phyloP scores from a whole-genome alignment of 2,888 invertebrate species.

The Pseudococcus viburni region DNA sequence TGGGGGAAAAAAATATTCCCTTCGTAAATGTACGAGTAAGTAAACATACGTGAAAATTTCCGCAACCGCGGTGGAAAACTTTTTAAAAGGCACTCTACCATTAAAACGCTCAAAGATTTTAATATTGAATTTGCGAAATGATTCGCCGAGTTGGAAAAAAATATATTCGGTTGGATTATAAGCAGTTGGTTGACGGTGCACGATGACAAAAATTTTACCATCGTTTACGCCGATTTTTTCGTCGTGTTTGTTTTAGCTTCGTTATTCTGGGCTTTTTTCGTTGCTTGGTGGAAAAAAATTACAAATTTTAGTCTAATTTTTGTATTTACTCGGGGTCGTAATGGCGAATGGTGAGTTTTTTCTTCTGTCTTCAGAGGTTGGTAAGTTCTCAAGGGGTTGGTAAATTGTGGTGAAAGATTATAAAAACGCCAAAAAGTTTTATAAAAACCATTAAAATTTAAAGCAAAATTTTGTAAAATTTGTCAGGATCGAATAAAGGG shows the following conservation, averaged over 20 bases:
- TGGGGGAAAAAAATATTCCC: not conserved
- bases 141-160: not conserved
- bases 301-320: not conserved
- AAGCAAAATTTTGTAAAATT: too few relatives aligned
- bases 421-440: too few relatives aligned
- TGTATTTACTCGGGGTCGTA: not conserved
- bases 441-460: too few relatives aligned
- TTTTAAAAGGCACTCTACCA: slow-evolving; percentile 24
- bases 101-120: slow-evolving; percentile 39
- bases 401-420: too few relatives aligned
- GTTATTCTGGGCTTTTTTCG: not conserved
- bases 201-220: not conserved
- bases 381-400: too few relatives aligned
- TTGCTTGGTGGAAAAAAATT: not conserved
- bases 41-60: slow-evolving; percentile 40
- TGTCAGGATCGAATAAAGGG: too few relatives aligned
- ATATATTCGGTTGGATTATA: not conserved
- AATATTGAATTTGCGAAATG: slow-evolving; percentile 20
- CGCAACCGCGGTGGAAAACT: not conserved
- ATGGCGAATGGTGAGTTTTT: not conserved
- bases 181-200: not conserved
- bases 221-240: not conserved
- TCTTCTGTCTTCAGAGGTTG: too few relatives aligned
- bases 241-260: not conserved
- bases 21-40: not conserved